Evolutionary conservation across 2,797 vertebrate species (phyloP).

Genomic region (Chaenodraco wilsoni): DNA sequence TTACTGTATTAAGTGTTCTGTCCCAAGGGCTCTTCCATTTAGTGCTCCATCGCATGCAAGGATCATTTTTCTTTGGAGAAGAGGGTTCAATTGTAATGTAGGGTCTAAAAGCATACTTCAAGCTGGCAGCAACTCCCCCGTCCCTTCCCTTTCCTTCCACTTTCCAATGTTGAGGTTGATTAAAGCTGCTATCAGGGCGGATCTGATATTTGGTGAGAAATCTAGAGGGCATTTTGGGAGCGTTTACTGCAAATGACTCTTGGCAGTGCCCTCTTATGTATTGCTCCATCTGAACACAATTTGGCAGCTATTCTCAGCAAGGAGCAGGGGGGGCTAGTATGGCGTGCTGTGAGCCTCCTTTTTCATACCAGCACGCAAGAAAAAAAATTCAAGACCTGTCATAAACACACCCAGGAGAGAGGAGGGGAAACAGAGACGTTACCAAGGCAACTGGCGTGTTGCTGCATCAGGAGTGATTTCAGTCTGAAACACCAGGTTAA

Average conservation of each 20-base stretch:
- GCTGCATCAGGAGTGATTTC: slow-evolving; percentile 63
- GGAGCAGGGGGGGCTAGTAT: slow-evolving; percentile 1
- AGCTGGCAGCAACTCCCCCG: slow-evolving; percentile 46
- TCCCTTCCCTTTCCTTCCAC: slow-evolving; percentile 49
- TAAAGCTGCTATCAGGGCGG: slow-evolving; percentile 72
- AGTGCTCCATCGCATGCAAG: slow-evolving; percentile 78
- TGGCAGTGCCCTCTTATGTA: slow-evolving; percentile 74
- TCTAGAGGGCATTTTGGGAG: slow-evolving; percentile 72
- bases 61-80: slow-evolving; percentile 71
- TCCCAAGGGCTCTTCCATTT: slow-evolving; percentile 74
- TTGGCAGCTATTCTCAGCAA: slow-evolving; percentile 67
- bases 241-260: slow-evolving; percentile 78
- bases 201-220: slow-evolving; percentile 77
- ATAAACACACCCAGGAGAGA: slow-evolving; percentile 71
- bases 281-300: slow-evolving; percentile 83
- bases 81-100: slow-evolving; percentile 62
- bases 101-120: slow-evolving; percentile 75
- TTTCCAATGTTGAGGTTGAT: slow-evolving; percentile 74
- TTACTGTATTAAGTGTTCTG: slow-evolving; percentile 76
- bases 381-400: slow-evolving; percentile 66
- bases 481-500: slow-evolving; percentile 61
- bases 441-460: slow-evolving; percentile 57
- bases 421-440: slow-evolving; percentile 73
- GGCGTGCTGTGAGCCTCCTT: slow-evolving; percentile 59
- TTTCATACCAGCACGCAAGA: slow-evolving; percentile 65